These are phyloP conservation scores for Sturmia bella DNA, from an alignment of 2,888 invertebrate species.

Conservation along the genomic window DNA sequence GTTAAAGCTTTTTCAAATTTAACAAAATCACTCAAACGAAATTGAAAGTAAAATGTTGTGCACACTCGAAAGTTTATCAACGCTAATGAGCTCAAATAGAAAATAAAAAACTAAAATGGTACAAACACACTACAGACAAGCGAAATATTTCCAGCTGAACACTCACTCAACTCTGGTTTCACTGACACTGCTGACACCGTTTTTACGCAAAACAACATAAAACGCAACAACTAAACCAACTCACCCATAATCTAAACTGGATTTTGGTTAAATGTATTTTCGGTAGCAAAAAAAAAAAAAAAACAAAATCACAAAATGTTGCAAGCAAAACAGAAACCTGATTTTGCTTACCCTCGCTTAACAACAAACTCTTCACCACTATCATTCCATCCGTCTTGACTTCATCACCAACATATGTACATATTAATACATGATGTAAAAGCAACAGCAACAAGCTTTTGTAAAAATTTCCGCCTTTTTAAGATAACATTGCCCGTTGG, in stretches of 20 bases:
- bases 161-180: conserved; percentile 59
- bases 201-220: conserved; percentile 64
- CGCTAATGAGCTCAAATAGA: conserved; percentile 42
- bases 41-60: conserved; percentile 55
- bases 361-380: conserved; percentile 25
- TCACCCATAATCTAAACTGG: conserved; percentile 66
- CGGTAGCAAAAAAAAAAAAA: conserved; percentile 19
- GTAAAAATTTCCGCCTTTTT: conserved; percentile 51
- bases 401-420: conserved; percentile 22
- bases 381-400: conserved; percentile 9
- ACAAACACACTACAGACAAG: conserved; percentile 1
- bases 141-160: conserved; percentile 3
- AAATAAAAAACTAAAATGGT: conserved; percentile 18
- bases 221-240: conserved; percentile 35
- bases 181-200: conserved; percentile 71
- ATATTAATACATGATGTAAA: conserved; percentile 43
- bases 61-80: not conserved
- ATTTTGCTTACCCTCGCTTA: conserved; percentile 47
- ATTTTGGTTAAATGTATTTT: conserved; percentile 43
- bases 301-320: conserved; percentile 28
- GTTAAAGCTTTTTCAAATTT: conserved; percentile 34
- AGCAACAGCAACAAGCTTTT: not conserved
- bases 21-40: conserved; percentile 43
- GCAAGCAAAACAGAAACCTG: conserved; percentile 40
- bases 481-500: conserved; percentile 10